Evolutionary conservation across 2,888 invertebrate genomes (phyloP).

Genomic region (Spodoptera littoralis): DNA sequence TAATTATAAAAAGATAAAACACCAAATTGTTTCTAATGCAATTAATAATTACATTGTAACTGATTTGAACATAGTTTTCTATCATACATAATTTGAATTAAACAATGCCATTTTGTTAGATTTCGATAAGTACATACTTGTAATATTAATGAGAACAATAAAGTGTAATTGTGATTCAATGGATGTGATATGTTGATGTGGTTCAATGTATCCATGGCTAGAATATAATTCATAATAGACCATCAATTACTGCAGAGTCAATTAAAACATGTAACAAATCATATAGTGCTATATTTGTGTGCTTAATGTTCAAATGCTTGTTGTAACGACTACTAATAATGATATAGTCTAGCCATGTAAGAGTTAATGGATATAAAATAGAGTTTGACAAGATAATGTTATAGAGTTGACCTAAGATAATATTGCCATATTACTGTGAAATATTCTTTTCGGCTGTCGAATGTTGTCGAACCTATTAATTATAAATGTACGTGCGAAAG

Average conservation of each 20-base stretch:
- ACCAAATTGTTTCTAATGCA: conserved; percentile 38
- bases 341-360: conserved; percentile 49
- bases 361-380: conserved; percentile 34
- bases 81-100: conserved; percentile 21
- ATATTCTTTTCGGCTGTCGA: conserved; percentile 47
- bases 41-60: conserved; percentile 25
- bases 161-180: conserved; percentile 32
- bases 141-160: conserved; percentile 31
- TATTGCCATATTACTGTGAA: conserved; percentile 61
- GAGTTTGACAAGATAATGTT: conserved; percentile 41
- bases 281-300: conserved; percentile 26
- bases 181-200: conserved; percentile 35
- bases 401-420: conserved; percentile 49
- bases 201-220: conserved; percentile 40
- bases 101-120: conserved; percentile 29
- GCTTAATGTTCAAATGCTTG: conserved; percentile 29
- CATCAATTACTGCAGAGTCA: conserved; percentile 50
- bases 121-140: conserved; percentile 34
- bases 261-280: conserved; percentile 36
- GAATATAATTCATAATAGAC: conserved; percentile 43
- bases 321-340: conserved; percentile 11
- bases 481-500: conserved; percentile 50
- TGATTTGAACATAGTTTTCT: conserved; percentile 18
- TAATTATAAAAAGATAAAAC: conserved; percentile 44
- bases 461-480: conserved; percentile 25